A percentile compares a stretch with the other conserved stretches of the same genome.
These are phyloP conservation scores for Nudaria mundana DNA, from an alignment of 2,888 invertebrate genomes.

Conservation along the genomic window DNA sequence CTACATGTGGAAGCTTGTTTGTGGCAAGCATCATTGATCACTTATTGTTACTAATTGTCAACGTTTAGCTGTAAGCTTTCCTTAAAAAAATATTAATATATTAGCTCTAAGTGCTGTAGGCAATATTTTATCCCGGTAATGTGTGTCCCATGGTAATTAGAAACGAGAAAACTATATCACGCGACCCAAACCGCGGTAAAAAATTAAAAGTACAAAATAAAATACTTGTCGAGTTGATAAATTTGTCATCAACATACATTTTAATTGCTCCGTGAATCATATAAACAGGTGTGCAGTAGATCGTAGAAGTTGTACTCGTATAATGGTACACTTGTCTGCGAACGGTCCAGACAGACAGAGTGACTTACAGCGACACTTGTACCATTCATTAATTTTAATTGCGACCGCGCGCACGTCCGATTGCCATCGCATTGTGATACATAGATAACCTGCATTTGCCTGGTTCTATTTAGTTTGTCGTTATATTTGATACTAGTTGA, in stretches of 20 bases:
- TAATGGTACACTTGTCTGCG: conserved; percentile 4
- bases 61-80: too few species aligned
- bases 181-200: too few species aligned
- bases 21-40: too few species aligned
- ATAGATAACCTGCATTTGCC: conserved; percentile 6
- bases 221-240: neutral
- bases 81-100: too few species aligned
- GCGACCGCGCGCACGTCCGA: conserved; percentile 42
- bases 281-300: conserved; percentile 22
- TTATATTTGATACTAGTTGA: too few species aligned
- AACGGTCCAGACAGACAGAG: conserved; percentile 7
- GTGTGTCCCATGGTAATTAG: too few species aligned
- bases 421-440: conserved; percentile 35
- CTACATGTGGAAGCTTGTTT: too few species aligned
- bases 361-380: conserved; percentile 33
- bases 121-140: too few species aligned
- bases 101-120: too few species aligned
- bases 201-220: neutral
- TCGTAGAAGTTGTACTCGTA: neutral
- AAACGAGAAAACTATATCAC: too few species aligned
- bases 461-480: neutral
- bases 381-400: conserved; percentile 65
- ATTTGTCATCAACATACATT: conserved; percentile 13
- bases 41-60: too few species aligned
- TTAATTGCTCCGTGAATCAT: conserved; percentile 26